phyloP scores from a whole-genome alignment of 2,888 invertebrate species.

The Macrophya annulata region DNA sequence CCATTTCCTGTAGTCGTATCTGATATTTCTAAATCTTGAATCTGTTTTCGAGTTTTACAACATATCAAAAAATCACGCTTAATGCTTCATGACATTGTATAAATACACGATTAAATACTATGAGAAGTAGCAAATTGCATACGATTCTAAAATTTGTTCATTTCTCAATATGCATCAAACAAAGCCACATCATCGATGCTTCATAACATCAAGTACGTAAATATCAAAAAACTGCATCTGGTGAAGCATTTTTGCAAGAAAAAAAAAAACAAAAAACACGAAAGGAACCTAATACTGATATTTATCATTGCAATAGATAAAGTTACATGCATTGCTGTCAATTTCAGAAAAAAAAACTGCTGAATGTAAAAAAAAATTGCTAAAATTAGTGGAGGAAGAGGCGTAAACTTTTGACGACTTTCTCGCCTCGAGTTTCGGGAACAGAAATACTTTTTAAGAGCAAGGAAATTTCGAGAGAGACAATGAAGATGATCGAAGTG shows the following conservation, averaged over 20 bases:
- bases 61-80: neutral
- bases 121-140: neutral
- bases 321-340: neutral
- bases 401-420: slow-evolving; percentile 1
- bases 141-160: neutral
- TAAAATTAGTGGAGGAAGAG: neutral
- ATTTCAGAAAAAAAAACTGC: neutral
- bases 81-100: neutral
- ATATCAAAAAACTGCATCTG: too few relatives aligned
- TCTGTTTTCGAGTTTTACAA: neutral
- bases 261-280: neutral
- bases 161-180: neutral
- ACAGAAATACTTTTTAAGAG: slow-evolving; percentile 14
- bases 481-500: slow-evolving; percentile 42
- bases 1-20: slow-evolving; percentile 13
- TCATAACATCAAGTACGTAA: neutral
- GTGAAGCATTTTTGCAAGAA: neutral
- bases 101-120: neutral
- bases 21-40: neutral
- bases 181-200: too few relatives aligned
- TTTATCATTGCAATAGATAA: neutral
- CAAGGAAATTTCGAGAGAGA: slow-evolving; percentile 6
- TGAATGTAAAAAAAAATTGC: neutral
- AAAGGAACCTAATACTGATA: too few relatives aligned
- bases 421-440: neutral